Evolutionary conservation across 2,113 vertebrate species (phyloP).

Genomic region (Nothocercus julius): DNA sequence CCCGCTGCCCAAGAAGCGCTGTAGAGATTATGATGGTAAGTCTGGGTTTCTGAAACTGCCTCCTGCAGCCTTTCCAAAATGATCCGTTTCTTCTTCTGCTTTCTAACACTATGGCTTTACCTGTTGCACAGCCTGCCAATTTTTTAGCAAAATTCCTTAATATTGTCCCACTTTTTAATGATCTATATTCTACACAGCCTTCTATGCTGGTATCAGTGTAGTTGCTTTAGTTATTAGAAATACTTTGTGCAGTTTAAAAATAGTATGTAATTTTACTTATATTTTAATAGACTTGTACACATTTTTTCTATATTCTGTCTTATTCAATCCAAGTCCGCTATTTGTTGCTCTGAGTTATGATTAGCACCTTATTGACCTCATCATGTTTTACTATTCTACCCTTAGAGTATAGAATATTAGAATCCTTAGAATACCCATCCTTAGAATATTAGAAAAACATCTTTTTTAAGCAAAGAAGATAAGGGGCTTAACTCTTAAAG

Average conservation of each 20-base stretch:
- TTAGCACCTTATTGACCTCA: not conserved
- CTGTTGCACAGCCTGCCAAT: not conserved
- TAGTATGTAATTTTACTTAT: not conserved
- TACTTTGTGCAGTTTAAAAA: not conserved
- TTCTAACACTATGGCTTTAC: not conserved
- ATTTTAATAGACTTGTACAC: not conserved
- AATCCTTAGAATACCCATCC: too few species aligned
- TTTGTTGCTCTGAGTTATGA: not conserved
- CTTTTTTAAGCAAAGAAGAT: not conserved
- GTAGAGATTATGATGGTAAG: conserved; percentile 96
- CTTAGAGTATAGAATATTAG: not conserved
- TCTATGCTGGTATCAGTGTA: not conserved
- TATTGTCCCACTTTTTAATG: not conserved
- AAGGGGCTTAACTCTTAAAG: not conserved
- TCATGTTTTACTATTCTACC: not conserved
- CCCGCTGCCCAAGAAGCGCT: conserved; percentile 91
- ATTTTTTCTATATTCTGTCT: not conserved
- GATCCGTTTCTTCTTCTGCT: not conserved
- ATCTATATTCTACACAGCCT: not conserved
- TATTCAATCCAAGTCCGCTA: not conserved
- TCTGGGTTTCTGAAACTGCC: not conserved
- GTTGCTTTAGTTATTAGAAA: not conserved
- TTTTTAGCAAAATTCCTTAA: not conserved
- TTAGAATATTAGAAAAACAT: not conserved
- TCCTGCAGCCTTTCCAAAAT: not conserved